Evolutionary conservation across 2,113 vertebrate species (phyloP).

Genomic region (Proteles cristata): DNA sequence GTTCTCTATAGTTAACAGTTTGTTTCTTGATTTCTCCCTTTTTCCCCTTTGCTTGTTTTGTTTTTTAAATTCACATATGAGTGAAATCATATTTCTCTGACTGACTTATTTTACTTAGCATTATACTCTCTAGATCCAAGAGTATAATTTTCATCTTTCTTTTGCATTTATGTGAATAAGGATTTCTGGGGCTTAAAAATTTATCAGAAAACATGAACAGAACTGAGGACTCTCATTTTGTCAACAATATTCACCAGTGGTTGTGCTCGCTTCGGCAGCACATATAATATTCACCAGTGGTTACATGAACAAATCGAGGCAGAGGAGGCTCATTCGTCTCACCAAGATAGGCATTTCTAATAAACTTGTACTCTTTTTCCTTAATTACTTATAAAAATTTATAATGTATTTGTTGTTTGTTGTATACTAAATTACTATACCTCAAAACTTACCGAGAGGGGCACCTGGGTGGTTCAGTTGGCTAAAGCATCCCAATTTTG

Average conservation of each 20-base stretch:
- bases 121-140: background rate
- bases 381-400: conserved; percentile 33
- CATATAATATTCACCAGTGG: background rate
- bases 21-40: background rate
- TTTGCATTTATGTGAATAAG: background rate
- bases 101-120: no score
- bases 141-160: background rate
- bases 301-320: background rate
- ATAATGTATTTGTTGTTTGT: background rate
- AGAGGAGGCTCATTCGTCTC: background rate
- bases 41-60: background rate
- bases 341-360: background rate
- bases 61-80: background rate
- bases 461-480: no score
- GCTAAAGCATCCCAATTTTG: no score
- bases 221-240: background rate
- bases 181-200: background rate
- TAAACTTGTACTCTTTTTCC: background rate
- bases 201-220: background rate
- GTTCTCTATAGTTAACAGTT: background rate
- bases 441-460: background rate
- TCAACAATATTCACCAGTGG: background rate
- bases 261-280: background rate
- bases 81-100: no score
- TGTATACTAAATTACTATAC: background rate